Conservation (phyloP, 2,113 vertebrate genomes). For the Cavia porcellus region DNA sequence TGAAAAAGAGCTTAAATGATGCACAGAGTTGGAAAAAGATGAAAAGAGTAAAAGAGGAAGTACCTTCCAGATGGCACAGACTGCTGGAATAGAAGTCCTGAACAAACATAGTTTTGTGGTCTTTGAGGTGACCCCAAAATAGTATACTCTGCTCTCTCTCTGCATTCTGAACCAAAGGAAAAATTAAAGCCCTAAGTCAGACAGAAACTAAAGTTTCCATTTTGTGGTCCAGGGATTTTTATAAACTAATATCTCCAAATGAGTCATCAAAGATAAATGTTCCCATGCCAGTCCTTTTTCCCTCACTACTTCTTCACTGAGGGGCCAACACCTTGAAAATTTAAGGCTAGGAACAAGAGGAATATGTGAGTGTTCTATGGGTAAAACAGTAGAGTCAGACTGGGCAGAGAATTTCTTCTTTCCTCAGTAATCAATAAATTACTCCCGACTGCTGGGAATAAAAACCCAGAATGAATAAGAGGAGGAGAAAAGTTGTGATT, state of each 20-base stretch:
- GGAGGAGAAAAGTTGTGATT: background rate
- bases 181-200: background rate
- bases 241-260: background rate
- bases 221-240: background rate
- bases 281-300: background rate
- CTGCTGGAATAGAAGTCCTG: constrained; percentile 4
- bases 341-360: background rate
- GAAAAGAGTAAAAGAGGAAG: constrained; percentile 55
- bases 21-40: constrained; percentile 66
- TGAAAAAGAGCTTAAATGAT: constrained; percentile 43
- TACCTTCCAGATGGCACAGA: constrained; percentile 62
- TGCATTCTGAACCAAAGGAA: constrained; percentile 29
- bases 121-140: constrained; percentile 55
- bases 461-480: background rate
- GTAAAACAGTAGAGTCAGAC: background rate
- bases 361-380: background rate
- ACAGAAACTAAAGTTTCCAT: background rate
- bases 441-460: background rate
- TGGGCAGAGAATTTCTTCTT: background rate
- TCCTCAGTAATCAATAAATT: background rate
- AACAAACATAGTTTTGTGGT: constrained; percentile 41
- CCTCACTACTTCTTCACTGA: fast-evolving
- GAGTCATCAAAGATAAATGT: background rate
- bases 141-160: background rate
- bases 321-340: background rate